A percentile compares a stretch with the other conserved stretches of the same genome.
These are phyloP conservation scores for Drosophila repletoides DNA, from an alignment of 1,140 invertebrate species.

Conservation along the genomic window DNA sequence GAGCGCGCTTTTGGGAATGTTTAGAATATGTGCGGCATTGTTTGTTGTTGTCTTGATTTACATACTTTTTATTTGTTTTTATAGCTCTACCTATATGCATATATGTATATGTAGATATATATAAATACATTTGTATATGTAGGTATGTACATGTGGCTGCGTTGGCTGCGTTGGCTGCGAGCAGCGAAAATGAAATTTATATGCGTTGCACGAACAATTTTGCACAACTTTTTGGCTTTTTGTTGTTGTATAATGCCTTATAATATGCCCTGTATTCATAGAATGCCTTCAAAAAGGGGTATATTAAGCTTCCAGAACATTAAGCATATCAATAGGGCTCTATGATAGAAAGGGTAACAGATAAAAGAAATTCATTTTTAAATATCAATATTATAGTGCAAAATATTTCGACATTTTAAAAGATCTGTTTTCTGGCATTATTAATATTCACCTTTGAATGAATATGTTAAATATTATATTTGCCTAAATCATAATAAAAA, in stretches of 20 bases:
- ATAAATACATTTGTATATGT: neutral
- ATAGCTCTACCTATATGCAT: neutral
- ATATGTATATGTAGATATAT: neutral
- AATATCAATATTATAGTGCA: too few species aligned
- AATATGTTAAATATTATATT: too few species aligned
- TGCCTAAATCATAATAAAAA: too few species aligned
- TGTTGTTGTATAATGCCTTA: neutral
- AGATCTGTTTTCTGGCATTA: too few species aligned
- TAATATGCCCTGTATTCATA: neutral
- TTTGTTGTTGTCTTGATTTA: neutral
- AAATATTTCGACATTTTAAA: too few species aligned
- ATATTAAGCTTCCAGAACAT: too few species aligned
- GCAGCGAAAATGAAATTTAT: conserved; percentile 28
- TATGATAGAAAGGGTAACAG: too few species aligned
- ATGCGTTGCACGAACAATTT: conserved; percentile 20
- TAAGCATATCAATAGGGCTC: too few species aligned
- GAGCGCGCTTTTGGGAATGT: conserved; percentile 14
- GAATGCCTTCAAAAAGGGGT: too few species aligned
- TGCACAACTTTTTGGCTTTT: neutral
- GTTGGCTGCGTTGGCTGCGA: neutral
- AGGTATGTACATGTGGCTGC: neutral
- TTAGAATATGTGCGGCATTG: conserved; percentile 12
- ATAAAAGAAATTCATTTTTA: too few species aligned
- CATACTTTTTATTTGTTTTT: conserved; percentile 1
- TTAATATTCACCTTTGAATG: too few species aligned